Evolutionary conservation across 2,888 invertebrate genomes (phyloP).

Genomic region (Chalcosyrphus nemorum): DNA sequence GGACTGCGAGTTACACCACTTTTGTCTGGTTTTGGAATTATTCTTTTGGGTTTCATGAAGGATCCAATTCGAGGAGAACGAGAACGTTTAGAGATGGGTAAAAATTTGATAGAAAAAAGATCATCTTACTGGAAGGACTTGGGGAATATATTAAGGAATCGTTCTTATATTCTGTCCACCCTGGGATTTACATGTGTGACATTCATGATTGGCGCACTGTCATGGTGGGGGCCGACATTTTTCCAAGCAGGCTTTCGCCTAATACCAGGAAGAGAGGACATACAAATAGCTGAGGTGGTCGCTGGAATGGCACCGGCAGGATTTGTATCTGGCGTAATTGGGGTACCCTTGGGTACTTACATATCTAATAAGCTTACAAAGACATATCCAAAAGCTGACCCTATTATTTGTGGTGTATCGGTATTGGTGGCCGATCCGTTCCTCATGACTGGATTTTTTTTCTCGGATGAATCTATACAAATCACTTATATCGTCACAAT

Average conservation of each 20-base stretch:
- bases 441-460: not conserved
- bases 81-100: slow-evolving; percentile 26
- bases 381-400: slow-evolving; percentile 39
- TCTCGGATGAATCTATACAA: slow-evolving; percentile 6
- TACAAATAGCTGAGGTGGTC: not conserved
- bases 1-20: slow-evolving; percentile 37
- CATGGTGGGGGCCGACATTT: slow-evolving; percentile 58
- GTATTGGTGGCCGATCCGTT: slow-evolving; percentile 27
- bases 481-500: slow-evolving; percentile 13
- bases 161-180: slow-evolving; percentile 39
- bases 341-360: slow-evolving; percentile 45
- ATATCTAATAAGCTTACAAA: slow-evolving; percentile 6
- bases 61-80: slow-evolving; percentile 49
- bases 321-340: slow-evolving; percentile 36
- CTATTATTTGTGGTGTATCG: slow-evolving; percentile 33
- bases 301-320: slow-evolving; percentile 1
- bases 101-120: not conserved
- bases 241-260: slow-evolving; percentile 39
- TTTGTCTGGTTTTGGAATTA: not conserved
- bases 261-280: slow-evolving; percentile 16
- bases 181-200: slow-evolving; percentile 46
- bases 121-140: slow-evolving; percentile 20
- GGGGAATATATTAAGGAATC: not conserved
- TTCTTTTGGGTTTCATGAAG: slow-evolving; percentile 24
- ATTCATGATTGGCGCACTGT: slow-evolving; percentile 42